Conservation (phyloP, 2,888 invertebrate genomes). For the Deilephila porcellus region DNA sequence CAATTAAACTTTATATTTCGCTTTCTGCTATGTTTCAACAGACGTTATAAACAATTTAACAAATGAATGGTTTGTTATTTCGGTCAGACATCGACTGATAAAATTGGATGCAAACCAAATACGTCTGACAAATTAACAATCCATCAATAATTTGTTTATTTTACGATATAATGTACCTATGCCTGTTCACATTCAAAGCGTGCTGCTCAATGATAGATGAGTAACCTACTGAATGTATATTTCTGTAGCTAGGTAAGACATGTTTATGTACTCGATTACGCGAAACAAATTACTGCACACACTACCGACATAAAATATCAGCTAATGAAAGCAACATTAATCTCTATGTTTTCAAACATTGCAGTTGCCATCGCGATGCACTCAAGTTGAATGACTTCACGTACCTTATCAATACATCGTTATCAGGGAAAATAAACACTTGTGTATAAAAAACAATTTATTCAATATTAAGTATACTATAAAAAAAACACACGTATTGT, state of each 20-base stretch:
- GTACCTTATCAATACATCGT: conserved; percentile 6
- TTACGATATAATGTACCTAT: background rate
- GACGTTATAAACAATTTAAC: background rate
- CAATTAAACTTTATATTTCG: background rate
- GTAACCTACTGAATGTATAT: background rate
- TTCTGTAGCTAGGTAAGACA: background rate
- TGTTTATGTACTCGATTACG: background rate
- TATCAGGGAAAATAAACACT: conserved; percentile 22
- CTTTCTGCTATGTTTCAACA: background rate
- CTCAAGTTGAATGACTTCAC: conserved; percentile 4
- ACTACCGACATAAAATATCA: background rate
- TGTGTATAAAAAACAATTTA: conserved; percentile 7
- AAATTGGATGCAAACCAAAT: background rate
- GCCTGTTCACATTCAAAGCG: background rate
- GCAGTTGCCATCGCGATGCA: background rate
- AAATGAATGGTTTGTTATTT: conserved; percentile 2
- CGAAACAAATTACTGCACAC: background rate
- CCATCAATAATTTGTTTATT: background rate
- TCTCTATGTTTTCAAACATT: background rate
- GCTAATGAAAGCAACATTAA: conserved; percentile 8
- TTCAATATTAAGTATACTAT: background rate
- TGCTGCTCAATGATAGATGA: background rate
- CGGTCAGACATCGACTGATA: background rate
- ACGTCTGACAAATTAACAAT: background rate
- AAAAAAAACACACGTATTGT: background rate